Conservation (phyloP, 2,113 vertebrate genomes). For the Pelmatolapia mariae region DNA sequence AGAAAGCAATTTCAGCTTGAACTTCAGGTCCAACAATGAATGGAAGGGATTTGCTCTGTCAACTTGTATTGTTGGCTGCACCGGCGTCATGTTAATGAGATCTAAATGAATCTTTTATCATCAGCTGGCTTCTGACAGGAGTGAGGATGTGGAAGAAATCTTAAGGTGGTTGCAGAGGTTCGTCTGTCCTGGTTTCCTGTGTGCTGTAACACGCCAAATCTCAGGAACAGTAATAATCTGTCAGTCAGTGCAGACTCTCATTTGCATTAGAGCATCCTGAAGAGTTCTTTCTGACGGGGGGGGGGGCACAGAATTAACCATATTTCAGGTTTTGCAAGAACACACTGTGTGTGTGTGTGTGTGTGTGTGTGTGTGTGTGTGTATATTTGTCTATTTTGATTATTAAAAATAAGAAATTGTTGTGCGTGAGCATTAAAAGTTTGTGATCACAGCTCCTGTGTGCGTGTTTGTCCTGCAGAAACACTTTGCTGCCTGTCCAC, state of each 20-base stretch:
- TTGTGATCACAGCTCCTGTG: background rate
- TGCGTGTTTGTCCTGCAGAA: background rate
- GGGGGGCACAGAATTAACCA: background rate
- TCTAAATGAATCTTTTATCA: conserved; percentile 1
- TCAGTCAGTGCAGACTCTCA: background rate
- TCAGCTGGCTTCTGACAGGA: background rate
- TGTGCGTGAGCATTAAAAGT: background rate
- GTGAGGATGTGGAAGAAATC: background rate
- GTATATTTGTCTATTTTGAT: conserved; percentile 2
- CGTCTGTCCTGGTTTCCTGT: background rate
- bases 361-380: conserved; percentile 4
- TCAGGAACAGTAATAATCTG: background rate
- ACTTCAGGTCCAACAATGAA: conserved; percentile 11
- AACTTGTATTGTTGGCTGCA: background rate
- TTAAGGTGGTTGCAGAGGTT: background rate
- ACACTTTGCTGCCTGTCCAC: background rate
- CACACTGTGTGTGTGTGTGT: background rate
- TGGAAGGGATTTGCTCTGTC: background rate
- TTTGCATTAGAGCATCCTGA: background rate
- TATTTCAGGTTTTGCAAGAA: background rate
- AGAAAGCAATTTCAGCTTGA: conserved; percentile 20
- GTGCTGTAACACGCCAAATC: background rate
- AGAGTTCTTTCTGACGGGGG: background rate
- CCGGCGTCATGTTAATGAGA: background rate
- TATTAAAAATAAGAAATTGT: background rate